Conservation (phyloP, 2,888 invertebrate species). For the Zygothrica quintamaculata region DNA sequence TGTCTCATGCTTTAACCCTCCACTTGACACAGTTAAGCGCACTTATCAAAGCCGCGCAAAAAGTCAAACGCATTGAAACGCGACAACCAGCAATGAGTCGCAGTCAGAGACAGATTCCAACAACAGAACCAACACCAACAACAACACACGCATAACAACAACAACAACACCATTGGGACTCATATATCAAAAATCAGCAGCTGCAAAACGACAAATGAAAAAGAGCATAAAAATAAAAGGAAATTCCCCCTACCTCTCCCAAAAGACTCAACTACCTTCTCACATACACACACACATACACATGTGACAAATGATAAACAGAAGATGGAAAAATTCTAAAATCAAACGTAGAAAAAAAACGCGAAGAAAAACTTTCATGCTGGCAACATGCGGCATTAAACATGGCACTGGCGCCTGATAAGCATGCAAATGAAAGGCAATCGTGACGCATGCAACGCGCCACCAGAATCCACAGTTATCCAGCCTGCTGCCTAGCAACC, state of each 20-base stretch:
- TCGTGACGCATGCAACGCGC: conserved; percentile 25
- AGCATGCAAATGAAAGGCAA: conserved; percentile 76
- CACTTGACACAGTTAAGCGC: conserved; percentile 63
- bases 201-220: conserved; percentile 43
- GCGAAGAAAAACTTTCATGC: conserved; percentile 60
- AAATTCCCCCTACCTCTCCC: conserved; percentile 7
- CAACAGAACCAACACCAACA: conserved; percentile 1
- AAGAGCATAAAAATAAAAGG: too few species aligned
- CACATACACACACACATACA: conserved; percentile 53
- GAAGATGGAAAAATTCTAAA: conserved; percentile 58
- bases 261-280: conserved; percentile 1
- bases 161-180: conserved; percentile 68
- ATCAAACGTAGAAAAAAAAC: conserved; percentile 44
- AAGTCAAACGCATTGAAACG: conserved; percentile 74
- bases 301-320: conserved; percentile 77
- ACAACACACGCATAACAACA: conserved; percentile 12
- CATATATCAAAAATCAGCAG: conserved; percentile 78
- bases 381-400: conserved; percentile 54
- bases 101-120: conserved; percentile 59
- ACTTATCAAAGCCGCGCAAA: conserved; percentile 64
- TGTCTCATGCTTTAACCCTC: conserved; percentile 31
- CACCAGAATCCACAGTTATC: conserved; percentile 24
- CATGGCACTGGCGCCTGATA: conserved; percentile 64
- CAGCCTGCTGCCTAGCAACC: too few species aligned
- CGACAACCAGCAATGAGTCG: conserved; percentile 61